Base-by-base conservation (phyloP, 35 echinoderm and acorn worm genomes). In the Apostichopus californicus region DNA sequence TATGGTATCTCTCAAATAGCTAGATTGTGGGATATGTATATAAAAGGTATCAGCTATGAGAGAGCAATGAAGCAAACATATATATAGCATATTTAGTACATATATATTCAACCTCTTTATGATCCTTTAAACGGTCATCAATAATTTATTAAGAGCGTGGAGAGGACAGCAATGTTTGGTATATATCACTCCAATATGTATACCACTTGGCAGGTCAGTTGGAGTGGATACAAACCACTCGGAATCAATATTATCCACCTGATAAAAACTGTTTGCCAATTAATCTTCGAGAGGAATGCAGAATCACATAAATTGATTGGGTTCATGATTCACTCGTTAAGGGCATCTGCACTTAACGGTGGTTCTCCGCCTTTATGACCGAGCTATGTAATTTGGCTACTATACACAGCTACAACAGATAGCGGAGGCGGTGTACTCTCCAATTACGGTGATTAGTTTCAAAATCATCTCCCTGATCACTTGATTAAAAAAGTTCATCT, bases 291-390 rank as follows among this genome's bases (percentile, higher is more conserved):
- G 64, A 68, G 64, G 18, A 68, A 68, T 11, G 64, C 64, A 68
- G 64, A 68, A 68, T 68, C 64, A 68, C 64, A 68, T 68, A 68
- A 68, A 68, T 68, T 68, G 64, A 68, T 68, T 68, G 64, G 64
- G 8, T 46, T 68, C 64, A 68, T 68, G 64, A 68, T 18, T 68
- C 64, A 68, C 64, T 68, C 64, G 18, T 68, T 68, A 68, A 68
- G 64, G 18, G 64, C 64, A 68, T 68, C 64, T 68, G 64, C 18
- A 68, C 18, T 68, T 11, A 68, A 68, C 18, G 18, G 64, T 14
- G 18, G 18, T 18, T 9, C 11, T 18, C 18, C 64, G 13, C 63
- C 18, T 68, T 68, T 68, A 14, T 18, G 18, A 14, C 64, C 64
- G 11, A 11, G 18, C 18, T 18, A 68, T 46, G 34, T 46, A 46